Evolutionary conservation across 2,113 vertebrate genomes (phyloP).

Genomic region (Aegithalos caudatus): DNA sequence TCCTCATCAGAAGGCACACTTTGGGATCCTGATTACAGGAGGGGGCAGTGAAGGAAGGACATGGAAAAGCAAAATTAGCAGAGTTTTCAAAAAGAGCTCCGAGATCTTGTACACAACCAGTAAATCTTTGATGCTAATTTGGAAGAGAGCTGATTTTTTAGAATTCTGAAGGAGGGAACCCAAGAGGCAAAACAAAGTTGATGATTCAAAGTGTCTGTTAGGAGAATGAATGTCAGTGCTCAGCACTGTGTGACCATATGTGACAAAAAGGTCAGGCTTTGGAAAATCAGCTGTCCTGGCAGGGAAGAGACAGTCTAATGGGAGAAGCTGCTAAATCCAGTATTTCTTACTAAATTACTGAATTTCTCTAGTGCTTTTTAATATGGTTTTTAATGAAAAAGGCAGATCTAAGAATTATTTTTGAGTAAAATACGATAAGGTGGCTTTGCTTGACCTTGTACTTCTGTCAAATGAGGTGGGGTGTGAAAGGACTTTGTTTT

Average conservation of each 20-base stretch:
- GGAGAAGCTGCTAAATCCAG: background rate
- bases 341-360: background rate
- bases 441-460: background rate
- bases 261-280: background rate
- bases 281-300: background rate
- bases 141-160: background rate
- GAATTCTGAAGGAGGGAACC: background rate
- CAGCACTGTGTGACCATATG: background rate
- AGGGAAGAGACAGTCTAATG: background rate
- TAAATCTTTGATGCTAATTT: background rate
- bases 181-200: background rate
- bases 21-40: background rate
- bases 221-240: background rate
- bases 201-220: background rate
- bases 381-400: background rate
- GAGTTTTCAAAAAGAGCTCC: background rate
- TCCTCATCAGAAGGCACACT: slow-evolving; percentile 14
- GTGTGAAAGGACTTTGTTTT: background rate
- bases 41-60: background rate
- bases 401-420: background rate
- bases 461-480: background rate
- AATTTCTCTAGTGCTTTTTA: background rate
- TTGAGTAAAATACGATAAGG: background rate
- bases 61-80: background rate
- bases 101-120: background rate